Percentiles rank a stretch among this genome's conserved stretches.
Conservation (phyloP, 2,797 vertebrate species). For the Todus mexicanus region DNA sequence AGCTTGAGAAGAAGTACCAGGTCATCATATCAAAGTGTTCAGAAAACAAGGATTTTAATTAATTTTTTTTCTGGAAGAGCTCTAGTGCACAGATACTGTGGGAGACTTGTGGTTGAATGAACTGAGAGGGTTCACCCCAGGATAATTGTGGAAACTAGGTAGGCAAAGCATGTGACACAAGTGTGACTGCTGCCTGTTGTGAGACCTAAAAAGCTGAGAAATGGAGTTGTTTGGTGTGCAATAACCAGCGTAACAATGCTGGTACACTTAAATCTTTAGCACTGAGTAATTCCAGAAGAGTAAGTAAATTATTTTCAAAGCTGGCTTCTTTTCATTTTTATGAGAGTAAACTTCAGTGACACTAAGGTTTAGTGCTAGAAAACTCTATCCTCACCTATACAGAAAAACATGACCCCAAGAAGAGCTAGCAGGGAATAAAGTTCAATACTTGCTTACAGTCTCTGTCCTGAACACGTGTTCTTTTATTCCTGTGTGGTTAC, state of each 20-base stretch:
- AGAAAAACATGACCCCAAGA: not conserved
- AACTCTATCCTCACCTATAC: not conserved
- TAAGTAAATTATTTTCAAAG: not conserved
- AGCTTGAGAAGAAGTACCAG: not conserved
- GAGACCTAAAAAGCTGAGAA: not conserved
- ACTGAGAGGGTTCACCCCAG: not conserved
- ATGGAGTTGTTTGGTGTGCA: not conserved
- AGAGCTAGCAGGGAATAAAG: not conserved
- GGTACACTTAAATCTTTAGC: not conserved
- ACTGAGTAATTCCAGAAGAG: not conserved
- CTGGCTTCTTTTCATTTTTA: not conserved
- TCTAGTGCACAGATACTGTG: not conserved
- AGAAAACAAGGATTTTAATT: not conserved
- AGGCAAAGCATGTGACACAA: not conserved
- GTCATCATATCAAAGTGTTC: not conserved
- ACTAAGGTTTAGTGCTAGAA: not conserved
- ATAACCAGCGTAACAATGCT: not conserved
- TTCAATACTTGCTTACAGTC: not conserved
- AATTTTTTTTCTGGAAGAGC: not conserved
- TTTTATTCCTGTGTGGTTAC: not conserved
- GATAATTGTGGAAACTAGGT: not conserved
- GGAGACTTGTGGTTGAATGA: not conserved
- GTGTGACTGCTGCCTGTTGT: not conserved
- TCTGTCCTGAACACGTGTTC: not conserved
- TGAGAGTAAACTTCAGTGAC: not conserved